These are phyloP conservation scores for Paracentrotus lividus DNA, from an alignment of 53 echinoderm and acorn worm species.

Conservation along the genomic window DNA sequence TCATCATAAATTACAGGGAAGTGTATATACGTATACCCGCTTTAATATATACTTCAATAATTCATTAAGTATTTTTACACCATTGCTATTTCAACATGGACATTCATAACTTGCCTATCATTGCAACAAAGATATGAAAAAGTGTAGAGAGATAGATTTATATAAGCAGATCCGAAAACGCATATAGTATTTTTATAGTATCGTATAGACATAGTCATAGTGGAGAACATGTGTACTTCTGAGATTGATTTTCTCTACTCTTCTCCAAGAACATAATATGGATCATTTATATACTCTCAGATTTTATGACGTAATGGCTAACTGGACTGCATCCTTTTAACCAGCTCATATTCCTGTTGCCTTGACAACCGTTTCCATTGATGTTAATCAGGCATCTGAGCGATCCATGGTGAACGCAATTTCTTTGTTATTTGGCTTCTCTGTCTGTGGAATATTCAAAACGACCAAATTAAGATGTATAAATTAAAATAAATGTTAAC, in stretches of 20 bases:
- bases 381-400: slow-evolving; percentile 6
- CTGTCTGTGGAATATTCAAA: not conserved
- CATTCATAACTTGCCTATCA: too few relatives aligned
- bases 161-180: too few relatives aligned
- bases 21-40: too few relatives aligned
- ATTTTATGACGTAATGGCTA: not conserved
- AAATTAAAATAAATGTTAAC: not conserved
- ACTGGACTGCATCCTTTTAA: not conserved
- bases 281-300: not conserved
- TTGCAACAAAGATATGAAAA: too few relatives aligned
- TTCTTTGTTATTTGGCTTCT: not conserved
- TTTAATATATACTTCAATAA: too few relatives aligned
- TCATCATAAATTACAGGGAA: too few relatives aligned
- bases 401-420: slow-evolving; percentile 28
- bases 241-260: not conserved
- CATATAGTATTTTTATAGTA: too few relatives aligned
- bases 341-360: not conserved
- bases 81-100: too few relatives aligned
- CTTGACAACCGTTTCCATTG: not conserved
- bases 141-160: too few relatives aligned
- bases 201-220: too few relatives aligned
- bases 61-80: too few relatives aligned
- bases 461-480: not conserved
- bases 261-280: not conserved
- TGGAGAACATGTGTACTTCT: too few relatives aligned